These are phyloP conservation scores for Megaptera novaeangliae DNA, from an alignment of 2,113 vertebrate species.

Conservation along the genomic window DNA sequence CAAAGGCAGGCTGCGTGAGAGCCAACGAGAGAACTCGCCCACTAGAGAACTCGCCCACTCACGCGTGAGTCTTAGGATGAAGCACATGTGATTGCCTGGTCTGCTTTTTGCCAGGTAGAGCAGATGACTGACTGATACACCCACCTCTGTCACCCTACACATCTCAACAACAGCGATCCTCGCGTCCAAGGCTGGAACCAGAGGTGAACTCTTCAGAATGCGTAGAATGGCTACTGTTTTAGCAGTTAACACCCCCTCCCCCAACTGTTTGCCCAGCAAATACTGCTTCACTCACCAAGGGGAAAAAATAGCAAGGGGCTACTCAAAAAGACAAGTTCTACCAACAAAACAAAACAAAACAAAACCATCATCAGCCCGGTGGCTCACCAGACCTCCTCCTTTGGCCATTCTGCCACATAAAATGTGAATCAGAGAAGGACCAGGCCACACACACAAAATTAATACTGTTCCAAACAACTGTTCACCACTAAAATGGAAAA, in stretches of 20 bases:
- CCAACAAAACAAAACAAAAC: not conserved
- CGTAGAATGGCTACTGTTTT: not conserved
- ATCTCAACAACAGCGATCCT: not conserved
- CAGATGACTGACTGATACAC: not conserved
- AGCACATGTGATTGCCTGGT: not conserved
- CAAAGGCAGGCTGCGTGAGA: not conserved
- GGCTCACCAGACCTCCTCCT: not conserved
- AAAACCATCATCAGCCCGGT: not conserved
- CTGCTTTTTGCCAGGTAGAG: not conserved
- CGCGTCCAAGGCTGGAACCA: not conserved
- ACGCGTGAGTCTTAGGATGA: not conserved
- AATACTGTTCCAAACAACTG: not conserved
- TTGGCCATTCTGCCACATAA: not conserved
- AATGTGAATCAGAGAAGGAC: not conserved
- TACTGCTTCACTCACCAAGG: not conserved
- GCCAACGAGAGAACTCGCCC: not conserved
- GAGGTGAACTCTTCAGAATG: not conserved
- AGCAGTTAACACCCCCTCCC: not conserved
- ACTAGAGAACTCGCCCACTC: not conserved
- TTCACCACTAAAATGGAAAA: not conserved
- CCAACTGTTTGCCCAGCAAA: conserved; percentile 20
- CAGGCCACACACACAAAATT: not conserved
- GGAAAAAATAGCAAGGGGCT: not conserved
- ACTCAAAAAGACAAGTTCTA: not conserved
- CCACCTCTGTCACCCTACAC: not conserved